Percentiles rank a stretch among this genome's conserved stretches.
Conservation (phyloP, 2,113 vertebrate species). For the Pagrus major region DNA sequence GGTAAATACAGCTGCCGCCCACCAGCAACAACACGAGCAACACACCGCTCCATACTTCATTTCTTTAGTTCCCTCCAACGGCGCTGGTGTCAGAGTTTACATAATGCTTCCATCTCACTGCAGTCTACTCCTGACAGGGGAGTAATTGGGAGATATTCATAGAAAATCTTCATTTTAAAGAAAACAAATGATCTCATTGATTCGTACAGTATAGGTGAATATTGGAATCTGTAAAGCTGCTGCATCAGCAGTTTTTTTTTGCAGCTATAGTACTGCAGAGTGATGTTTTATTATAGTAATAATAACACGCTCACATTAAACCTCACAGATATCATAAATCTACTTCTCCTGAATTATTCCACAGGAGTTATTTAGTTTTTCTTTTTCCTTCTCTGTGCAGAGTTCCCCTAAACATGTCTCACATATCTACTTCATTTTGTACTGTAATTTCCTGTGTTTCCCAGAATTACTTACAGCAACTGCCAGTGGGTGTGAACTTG, state of each 20-base stretch:
- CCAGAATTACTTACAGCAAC: neutral
- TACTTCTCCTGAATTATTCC: neutral
- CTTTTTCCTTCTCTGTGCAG: neutral
- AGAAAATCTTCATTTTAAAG: neutral
- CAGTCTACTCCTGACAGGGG: slow-evolving; percentile 31
- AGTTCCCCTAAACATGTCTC: slow-evolving; percentile 11
- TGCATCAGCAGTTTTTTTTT: neutral
- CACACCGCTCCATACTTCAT: slow-evolving; percentile 31
- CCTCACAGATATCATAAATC: neutral
- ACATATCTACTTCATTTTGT: neutral
- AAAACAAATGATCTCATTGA: neutral
- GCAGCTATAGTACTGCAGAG: neutral
- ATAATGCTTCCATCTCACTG: slow-evolving; percentile 60
- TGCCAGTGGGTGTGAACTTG: slow-evolving; percentile 24
- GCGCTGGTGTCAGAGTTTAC: slow-evolving; percentile 65
- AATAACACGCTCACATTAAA: neutral
- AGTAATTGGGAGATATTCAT: slow-evolving; percentile 43
- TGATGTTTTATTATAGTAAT: neutral
- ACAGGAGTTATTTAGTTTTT: neutral
- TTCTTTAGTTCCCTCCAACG: slow-evolving; percentile 41
- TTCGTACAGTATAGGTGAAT: neutral
- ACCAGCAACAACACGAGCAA: slow-evolving; percentile 56
- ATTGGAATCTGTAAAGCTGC: neutral
- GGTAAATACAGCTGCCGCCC: slow-evolving; percentile 77
- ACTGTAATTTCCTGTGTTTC: slow-evolving; percentile 39